Conservation (phyloP, 1,140 invertebrate genomes). For the Trichomalopsis sarcophagae region DNA sequence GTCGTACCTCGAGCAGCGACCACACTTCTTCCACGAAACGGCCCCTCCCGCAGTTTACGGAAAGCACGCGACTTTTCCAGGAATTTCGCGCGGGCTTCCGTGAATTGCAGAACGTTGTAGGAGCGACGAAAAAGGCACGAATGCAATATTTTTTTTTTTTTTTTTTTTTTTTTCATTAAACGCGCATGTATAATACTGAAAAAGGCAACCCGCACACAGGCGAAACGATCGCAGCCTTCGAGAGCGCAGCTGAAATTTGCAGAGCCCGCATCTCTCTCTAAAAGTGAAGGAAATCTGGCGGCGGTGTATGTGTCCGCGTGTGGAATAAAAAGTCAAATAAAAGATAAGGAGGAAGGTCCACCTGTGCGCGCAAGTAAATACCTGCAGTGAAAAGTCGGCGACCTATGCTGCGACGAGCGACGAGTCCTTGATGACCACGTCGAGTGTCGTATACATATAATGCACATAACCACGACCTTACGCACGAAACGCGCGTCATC, state of each 20-base stretch:
- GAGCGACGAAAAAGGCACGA: no score
- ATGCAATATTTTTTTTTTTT: no score
- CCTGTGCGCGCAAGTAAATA: background rate
- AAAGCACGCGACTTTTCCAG: slow-evolving; percentile 2
- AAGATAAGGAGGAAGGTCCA: background rate
- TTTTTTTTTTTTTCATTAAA: no score
- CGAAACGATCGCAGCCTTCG: background rate
- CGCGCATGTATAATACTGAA: background rate
- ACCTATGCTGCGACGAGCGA: background rate
- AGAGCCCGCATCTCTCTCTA: background rate
- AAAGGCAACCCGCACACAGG: background rate
- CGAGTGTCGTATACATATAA: no score
- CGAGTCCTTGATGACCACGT: background rate
- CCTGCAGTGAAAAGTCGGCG: no score
- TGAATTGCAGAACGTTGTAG: background rate
- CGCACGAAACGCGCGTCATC: background rate
- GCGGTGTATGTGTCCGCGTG: background rate
- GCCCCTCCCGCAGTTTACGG: background rate
- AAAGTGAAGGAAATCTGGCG: slow-evolving; percentile 13
- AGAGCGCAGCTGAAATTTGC: background rate
- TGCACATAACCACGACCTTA: background rate
- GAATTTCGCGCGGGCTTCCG: background rate
- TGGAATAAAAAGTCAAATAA: background rate
- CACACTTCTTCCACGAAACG: background rate
- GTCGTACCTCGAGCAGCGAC: background rate